These are phyloP conservation scores for Columba janthina DNA, from an alignment of 2,113 vertebrate species.

Conservation along the genomic window DNA sequence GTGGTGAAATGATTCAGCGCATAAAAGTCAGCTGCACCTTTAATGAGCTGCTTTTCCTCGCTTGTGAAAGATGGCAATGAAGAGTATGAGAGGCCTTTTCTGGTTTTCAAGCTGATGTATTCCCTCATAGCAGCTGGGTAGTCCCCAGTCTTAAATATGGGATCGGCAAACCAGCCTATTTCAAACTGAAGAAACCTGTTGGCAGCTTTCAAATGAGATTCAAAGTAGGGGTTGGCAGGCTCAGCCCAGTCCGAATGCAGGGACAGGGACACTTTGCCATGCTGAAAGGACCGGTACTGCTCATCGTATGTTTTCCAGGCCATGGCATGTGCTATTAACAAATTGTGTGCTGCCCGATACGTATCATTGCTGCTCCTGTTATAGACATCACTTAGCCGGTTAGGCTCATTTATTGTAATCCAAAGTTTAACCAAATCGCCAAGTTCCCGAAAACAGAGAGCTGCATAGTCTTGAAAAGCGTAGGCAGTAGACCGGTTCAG, in stretches of 20 bases:
- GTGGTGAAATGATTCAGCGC: constrained; percentile 96
- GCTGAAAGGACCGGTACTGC: constrained; percentile 70
- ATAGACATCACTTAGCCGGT: constrained; percentile 83
- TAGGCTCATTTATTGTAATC: constrained; percentile 97
- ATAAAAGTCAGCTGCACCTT: constrained; percentile 86
- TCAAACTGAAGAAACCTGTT: constrained; percentile 89
- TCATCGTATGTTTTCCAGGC: constrained; percentile 86
- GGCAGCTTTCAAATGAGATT: constrained; percentile 79
- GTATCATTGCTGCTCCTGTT: constrained; percentile 73
- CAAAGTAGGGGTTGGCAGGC: constrained; percentile 87
- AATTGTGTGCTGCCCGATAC: constrained; percentile 82
- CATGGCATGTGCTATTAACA: constrained; percentile 87
- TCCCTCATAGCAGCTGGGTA: constrained; percentile 81
- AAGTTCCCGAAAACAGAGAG: constrained; percentile 88
- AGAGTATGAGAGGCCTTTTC: constrained; percentile 65
- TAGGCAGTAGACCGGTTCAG: constrained; percentile 78
- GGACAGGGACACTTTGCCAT: constrained; percentile 83
- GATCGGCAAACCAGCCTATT: constrained; percentile 90
- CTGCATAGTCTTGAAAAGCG: constrained; percentile 85
- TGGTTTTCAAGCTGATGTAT: constrained; percentile 74
- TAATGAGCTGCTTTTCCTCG: constrained; percentile 77
- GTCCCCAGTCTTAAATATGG: constrained; percentile 82
- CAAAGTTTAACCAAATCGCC: constrained; percentile 86
- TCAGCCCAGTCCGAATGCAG: constrained; percentile 93
- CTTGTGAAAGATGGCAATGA: constrained; percentile 80